Evolutionary conservation across 2,113 vertebrate species (phyloP).

Genomic region (Desmodus rotundus): DNA sequence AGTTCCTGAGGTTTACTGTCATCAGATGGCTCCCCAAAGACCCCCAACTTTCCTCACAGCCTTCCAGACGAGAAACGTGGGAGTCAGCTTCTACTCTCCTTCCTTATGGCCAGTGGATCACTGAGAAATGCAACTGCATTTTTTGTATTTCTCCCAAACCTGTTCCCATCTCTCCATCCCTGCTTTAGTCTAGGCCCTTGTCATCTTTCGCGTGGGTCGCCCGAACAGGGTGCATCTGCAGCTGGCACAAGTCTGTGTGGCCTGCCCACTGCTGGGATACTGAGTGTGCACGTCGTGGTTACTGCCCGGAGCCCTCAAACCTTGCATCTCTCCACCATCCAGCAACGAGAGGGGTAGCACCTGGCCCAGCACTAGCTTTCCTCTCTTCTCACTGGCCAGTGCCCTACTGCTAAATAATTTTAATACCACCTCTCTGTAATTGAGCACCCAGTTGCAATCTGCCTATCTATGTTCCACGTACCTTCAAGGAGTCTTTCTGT

Average conservation of each 20-base stretch:
- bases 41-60: background rate
- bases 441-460: background rate
- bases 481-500: background rate
- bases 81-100: background rate
- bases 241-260: too few species aligned
- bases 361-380: background rate
- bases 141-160: background rate
- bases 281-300: fast-evolving
- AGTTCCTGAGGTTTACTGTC: background rate
- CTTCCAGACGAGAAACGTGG: background rate
- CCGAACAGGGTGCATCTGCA: background rate
- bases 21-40: background rate
- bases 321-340: background rate
- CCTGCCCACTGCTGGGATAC: background rate
- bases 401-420: background rate
- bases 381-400: background rate
- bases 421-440: background rate
- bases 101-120: background rate
- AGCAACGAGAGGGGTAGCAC: background rate
- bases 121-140: background rate
- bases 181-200: background rate
- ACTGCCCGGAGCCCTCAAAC: too few species aligned
- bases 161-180: background rate
- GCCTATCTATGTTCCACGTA: background rate
- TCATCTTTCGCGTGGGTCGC: background rate